Base-by-base conservation (phyloP, 1,140 invertebrate genomes). In the Orchesella cincta region DNA sequence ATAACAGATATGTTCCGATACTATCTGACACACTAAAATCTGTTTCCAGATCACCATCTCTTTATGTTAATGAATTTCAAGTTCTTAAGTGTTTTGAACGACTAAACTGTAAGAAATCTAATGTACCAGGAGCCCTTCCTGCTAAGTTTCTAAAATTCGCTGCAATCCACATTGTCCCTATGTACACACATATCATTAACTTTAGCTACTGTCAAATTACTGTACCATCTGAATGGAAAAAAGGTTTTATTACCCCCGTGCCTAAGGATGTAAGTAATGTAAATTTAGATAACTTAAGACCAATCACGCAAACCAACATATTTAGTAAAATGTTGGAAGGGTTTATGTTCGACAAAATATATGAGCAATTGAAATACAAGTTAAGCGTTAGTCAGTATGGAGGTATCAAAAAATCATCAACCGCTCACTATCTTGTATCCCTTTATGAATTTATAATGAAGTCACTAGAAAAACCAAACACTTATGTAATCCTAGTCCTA, bases 281-380 rank as follows among this genome's bases (percentile, higher is more conserved):
- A 0, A 36, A n/a, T n/a, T 12, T 67, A 71, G 33, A 29, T n/a
- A 35, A 26, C 23, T 62, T 57, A 1, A 31, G 77, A 1, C 77
- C 77, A n/a, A 78, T 78, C 1, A 70, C 77, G 0, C 34, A 52
- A 33, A 78, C 77, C 1, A 29, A 75, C 34, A 36, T 74, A 14
- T 75, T 73, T 18, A 34, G 33, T 18, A 78, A 78, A 71, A 71
- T 78, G 0, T 3, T 39, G 1, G 77, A 78, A 75, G 14, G 29
- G 5, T 70, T 78, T 51, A 70, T 78, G 26, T 78, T 46, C 26
- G 5, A 74, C 20, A 70, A 33, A 34, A 74, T 78, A 20, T 78
- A 78, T 26, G 14, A 28, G 20, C 54, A 70, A 70, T 28, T 78
- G 3, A 16, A 1, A 1, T 2, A 70, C 14, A 67, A 75, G 31